Evolutionary conservation across 1,140 invertebrate species (phyloP), one percentile per base, ranked within the genome.

Genomic region (Saxidomus purpurata): DNA sequence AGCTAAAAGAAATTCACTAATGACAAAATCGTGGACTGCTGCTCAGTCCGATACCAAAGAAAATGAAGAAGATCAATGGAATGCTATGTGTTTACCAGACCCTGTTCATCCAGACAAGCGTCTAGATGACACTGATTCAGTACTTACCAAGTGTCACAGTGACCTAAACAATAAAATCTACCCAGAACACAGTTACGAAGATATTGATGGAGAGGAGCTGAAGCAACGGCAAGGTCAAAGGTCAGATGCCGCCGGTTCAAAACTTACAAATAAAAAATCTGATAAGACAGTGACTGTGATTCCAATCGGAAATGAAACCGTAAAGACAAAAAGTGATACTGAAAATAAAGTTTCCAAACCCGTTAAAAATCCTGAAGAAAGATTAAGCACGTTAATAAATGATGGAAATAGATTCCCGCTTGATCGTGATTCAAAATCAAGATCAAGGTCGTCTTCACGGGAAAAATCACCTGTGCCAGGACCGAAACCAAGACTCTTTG

Each of bases 61-160:
- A 40, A 76, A 77, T 61, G 87, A 89, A 47, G 84, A 87, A 8
- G 79, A 82, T 22, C 31, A 89, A 43, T 89, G 87, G 87, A 89
- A 82, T 74, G 25, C 87, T n/a, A 89, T 89, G 87, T 89, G 87
- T 89, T 36, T 89, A 25, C 87, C 87, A 19, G 87, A 89, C 34
- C 86, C 77, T 9, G n/a, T 49, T 63, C 38, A 76, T 28, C 69
- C 84, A 22, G 71, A 86, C 71, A 86, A 86, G 40, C 82, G 63
- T 84, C 43, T 84, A 0, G 63, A 71, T 84, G 61, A 84, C 17
- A 49, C 63, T 49, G 82, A 84, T 71, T 9, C 63, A 17, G 34
- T 17, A 47, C n/a, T 83, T n/a, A 43, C 63, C 43, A 31, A 40
- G 36, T 3, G 4, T 49, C 59, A 47, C 38, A 71, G 15, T 67